Evolutionary conservation across 2,888 invertebrate species (phyloP).

Genomic region (Tricholauxania praeusta): DNA sequence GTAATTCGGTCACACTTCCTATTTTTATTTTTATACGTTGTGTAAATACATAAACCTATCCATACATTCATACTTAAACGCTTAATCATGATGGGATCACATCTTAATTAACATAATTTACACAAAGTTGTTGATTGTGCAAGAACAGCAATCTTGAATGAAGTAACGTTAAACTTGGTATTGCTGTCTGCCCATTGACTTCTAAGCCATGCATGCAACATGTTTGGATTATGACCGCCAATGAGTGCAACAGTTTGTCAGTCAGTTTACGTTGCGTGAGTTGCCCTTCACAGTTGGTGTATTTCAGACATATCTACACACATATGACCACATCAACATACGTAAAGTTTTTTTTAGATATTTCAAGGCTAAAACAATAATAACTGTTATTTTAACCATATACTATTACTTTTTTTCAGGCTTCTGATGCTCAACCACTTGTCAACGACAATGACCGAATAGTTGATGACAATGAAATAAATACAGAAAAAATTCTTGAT

Average conservation of each 20-base stretch:
- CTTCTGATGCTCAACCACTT: conserved; percentile 61
- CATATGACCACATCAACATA: background rate
- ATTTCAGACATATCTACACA: background rate
- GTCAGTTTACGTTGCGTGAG: background rate
- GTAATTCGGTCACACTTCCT: no score
- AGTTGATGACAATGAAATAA: conserved; percentile 68
- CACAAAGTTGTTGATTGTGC: conserved; percentile 45
- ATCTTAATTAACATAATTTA: conserved; percentile 9
- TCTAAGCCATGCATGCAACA: conserved; percentile 16
- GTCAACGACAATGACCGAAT: conserved; percentile 64
- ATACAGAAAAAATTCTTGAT: conserved; percentile 67
- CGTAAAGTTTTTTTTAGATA: no score
- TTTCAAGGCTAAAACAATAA: no score
- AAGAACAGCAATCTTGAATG: conserved; percentile 44
- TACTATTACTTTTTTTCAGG: conserved; percentile 42
- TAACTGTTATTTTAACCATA: no score
- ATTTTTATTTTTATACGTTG: no score
- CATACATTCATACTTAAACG: no score
- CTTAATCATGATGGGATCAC: no score
- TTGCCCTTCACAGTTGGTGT: conserved; percentile 27
- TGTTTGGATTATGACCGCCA: conserved; percentile 20
- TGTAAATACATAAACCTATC: no score
- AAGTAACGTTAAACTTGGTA: conserved; percentile 47
- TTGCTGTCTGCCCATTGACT: background rate
- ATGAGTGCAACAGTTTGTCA: conserved; percentile 6